A percentile compares a stretch with the other conserved stretches of the same genome.
Conservation (phyloP, 2,113 vertebrate species). For the Ameiurus melas region DNA sequence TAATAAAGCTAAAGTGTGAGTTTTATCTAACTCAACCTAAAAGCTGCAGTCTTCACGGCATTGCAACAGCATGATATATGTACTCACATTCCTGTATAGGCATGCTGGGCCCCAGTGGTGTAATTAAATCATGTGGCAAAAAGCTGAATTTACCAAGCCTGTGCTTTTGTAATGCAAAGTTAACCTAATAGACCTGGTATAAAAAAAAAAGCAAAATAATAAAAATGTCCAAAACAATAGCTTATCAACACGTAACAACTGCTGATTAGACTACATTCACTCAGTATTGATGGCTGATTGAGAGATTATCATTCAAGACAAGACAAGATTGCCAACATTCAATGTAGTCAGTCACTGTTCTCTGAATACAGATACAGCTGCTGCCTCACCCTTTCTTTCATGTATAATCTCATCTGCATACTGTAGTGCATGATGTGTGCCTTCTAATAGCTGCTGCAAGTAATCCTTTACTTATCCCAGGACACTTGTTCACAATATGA, state of each 20-base stretch:
- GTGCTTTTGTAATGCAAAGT: constrained; percentile 31
- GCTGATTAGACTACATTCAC: background rate
- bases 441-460: background rate
- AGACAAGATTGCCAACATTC: constrained; percentile 1
- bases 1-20: background rate
- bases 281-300: background rate
- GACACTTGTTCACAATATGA: background rate
- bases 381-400: background rate
- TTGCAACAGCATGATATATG: constrained; percentile 19
- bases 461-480: background rate
- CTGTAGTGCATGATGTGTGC: background rate
- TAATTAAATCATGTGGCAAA: constrained; percentile 46
- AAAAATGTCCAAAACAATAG: constrained; percentile 8
- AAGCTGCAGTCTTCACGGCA: background rate
- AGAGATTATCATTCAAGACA: background rate
- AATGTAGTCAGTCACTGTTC: background rate
- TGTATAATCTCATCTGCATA: no score
- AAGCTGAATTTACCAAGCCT: constrained; percentile 31
- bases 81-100: constrained; percentile 49
- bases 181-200: background rate
- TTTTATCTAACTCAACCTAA: background rate
- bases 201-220: no score
- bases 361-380: background rate
- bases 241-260: background rate
- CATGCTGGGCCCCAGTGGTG: constrained; percentile 43